Evolutionary conservation across 2,888 invertebrate species (phyloP), one percentile per base, ranked within the genome.

Genomic region (Xylota segnis): DNA sequence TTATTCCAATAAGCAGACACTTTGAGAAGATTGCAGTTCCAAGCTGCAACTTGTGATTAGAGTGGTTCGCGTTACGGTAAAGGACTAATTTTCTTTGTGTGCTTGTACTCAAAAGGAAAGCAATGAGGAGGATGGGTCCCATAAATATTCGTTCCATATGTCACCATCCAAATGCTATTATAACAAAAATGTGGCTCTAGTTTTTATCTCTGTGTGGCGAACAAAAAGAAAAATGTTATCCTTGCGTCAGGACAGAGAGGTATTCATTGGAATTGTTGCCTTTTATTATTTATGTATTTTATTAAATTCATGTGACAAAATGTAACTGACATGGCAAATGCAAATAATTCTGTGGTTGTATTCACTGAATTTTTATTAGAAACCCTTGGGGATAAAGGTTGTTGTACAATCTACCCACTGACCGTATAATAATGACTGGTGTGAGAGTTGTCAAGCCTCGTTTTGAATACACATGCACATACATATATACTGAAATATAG

Each of bases 121-220:
- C 27, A 52, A 54, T 27, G 9, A 50, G 23, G 18, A 54, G 29
- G 6, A 23, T 14, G n/a, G 4, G 32, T 16, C 5, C 56, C 56
- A 56, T 56, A 56, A 56, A 56, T 56, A 56, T 56, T 56, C 56
- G 56, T 32, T 56, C 16, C 56, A 56, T 56, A 56, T 56, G 56
- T 56, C 32, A 32, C 12, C 32, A 32, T 56, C 16, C 14, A 56
- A 16, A 32, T 1, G n/a, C 27, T 29, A 32, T 12, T 23, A 23
- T 56, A 52, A 29, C 54, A 54, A 16, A 32, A 56, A 56, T 56
- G 56, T 14, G 56, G 14, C 32, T 14, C 29, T 56, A 16, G 32
- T 14, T 56, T 56, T 54, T 29, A 54, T 54, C 52, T 54, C 27
- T 23, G 9, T 9, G 9, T 4, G 1, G 9, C n/a, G 6, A 32